Conservation (phyloP, 2,113 vertebrate genomes). For the Heloderma charlesbogerti region DNA sequence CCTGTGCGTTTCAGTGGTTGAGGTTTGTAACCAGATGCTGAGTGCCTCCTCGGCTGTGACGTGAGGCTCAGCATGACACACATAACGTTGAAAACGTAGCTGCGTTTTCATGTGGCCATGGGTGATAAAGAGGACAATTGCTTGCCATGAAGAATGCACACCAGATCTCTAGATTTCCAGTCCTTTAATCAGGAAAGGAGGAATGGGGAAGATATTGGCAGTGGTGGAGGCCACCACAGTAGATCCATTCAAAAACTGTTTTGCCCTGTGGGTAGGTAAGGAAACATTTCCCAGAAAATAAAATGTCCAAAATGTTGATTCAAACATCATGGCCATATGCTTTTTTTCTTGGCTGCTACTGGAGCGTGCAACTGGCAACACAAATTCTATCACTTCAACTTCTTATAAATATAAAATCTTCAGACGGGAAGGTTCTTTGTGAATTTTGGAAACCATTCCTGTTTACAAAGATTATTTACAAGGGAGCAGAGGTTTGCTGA, state of each 20-base stretch:
- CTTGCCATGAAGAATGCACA: constrained; percentile 41
- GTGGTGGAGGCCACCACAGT: constrained; percentile 21
- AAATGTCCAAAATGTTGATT: constrained; percentile 20
- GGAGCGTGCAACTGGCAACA: constrained; percentile 4
- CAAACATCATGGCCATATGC: constrained; percentile 18
- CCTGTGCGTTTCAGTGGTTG: constrained; percentile 9
- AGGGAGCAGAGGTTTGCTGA: constrained; percentile 23
- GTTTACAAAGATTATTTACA: constrained; percentile 35
- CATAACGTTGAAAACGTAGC: constrained; percentile 35
- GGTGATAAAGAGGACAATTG: constrained; percentile 44
- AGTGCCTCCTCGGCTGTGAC: constrained; percentile 19
- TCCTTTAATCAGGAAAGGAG: constrained; percentile 48
- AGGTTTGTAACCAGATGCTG: constrained; percentile 39
- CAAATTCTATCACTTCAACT: constrained; percentile 51
- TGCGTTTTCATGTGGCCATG: constrained; percentile 10
- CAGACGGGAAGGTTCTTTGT: constrained; percentile 38
- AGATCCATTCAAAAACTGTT: constrained; percentile 49
- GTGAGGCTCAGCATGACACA: background rate
- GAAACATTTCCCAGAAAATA: constrained; percentile 30
- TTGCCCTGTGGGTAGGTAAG: constrained; percentile 12
- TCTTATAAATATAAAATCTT: constrained; percentile 26
- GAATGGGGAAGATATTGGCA: constrained; percentile 34
- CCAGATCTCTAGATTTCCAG: constrained; percentile 31
- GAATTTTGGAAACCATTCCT: constrained; percentile 59
- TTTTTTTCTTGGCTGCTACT: background rate